phyloP scores from a whole-genome alignment of 2,888 invertebrate species.

The Palloptera scutellata region DNA sequence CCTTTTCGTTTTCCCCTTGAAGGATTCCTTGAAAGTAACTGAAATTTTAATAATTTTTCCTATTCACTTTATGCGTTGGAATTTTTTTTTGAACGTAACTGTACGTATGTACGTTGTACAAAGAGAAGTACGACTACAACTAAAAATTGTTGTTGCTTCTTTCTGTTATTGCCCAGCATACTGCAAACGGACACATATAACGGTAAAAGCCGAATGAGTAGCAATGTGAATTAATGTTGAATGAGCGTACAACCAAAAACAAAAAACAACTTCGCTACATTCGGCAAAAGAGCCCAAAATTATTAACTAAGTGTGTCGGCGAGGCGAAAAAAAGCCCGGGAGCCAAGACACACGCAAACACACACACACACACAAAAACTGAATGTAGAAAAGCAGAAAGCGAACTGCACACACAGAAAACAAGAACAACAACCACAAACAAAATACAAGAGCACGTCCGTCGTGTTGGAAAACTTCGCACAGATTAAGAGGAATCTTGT shows the following conservation, averaged over 20 bases:
- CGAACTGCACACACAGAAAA: not conserved
- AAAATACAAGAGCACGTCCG: slow-evolving; percentile 2
- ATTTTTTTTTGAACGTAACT: too few species aligned
- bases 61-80: too few species aligned
- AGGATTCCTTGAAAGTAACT: too few species aligned
- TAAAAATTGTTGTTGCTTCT: too few species aligned
- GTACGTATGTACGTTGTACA: too few species aligned
- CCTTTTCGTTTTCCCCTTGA: too few species aligned
- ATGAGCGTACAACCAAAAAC: slow-evolving; percentile 39
- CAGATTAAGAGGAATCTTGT: slow-evolving; percentile 34
- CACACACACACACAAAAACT: slow-evolving; percentile 10
- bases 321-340: slow-evolving; percentile 12
- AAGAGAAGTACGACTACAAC: too few species aligned
- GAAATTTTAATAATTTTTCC: too few species aligned
- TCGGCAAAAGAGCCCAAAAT: slow-evolving; percentile 37
- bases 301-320: slow-evolving; percentile 23
- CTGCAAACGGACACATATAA: not conserved
- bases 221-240: slow-evolving; percentile 25
- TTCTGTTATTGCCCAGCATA: too few species aligned
- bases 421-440: not conserved
- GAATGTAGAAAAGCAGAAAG: not conserved
- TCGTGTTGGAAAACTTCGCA: slow-evolving; percentile 14
- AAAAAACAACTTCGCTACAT: slow-evolving; percentile 34
- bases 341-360: not conserved
- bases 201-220: slow-evolving; percentile 21